Percentiles rank a stretch among this genome's conserved stretches.
These are phyloP conservation scores for Loxodonta africana DNA, from an alignment of 2,113 vertebrate species.

Conservation along the genomic window DNA sequence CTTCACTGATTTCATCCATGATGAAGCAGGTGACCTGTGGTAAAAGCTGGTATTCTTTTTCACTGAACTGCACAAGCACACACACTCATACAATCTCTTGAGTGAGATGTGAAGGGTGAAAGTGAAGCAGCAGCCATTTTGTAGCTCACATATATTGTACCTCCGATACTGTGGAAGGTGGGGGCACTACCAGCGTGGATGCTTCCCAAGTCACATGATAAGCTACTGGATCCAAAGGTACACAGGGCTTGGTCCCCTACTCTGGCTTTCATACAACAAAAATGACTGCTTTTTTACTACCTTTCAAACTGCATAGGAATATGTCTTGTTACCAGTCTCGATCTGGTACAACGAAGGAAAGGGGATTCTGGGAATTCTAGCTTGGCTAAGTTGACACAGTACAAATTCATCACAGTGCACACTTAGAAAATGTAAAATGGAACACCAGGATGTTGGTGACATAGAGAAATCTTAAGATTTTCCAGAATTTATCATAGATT, in stretches of 20 bases:
- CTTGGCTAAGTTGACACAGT: neutral
- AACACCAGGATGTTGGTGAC: neutral
- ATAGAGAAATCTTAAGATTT: neutral
- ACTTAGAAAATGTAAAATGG: neutral
- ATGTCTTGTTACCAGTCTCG: neutral
- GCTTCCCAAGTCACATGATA: fast-evolving
- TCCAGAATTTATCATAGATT: neutral
- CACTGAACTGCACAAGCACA: neutral
- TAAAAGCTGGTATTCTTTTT: fast-evolving
- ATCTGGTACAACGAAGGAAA: neutral
- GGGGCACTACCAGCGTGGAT: fast-evolving
- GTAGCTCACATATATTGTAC: too few species aligned
- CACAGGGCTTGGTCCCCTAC: neutral
- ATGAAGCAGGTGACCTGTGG: fast-evolving
- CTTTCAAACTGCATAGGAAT: neutral
- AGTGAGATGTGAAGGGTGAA: too few species aligned
- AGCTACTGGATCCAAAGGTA: fast-evolving
- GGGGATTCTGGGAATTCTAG: neutral
- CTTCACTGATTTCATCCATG: fast-evolving
- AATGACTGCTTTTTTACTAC: neutral
- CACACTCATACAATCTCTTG: neutral
- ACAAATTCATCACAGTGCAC: neutral
- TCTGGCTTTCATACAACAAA: neutral
- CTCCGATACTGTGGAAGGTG: neutral
- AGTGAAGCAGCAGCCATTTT: too few species aligned